phyloP scores from a whole-genome alignment of 64 coral and sea anemone genomes.

The Stichodactyla mertensii region DNA sequence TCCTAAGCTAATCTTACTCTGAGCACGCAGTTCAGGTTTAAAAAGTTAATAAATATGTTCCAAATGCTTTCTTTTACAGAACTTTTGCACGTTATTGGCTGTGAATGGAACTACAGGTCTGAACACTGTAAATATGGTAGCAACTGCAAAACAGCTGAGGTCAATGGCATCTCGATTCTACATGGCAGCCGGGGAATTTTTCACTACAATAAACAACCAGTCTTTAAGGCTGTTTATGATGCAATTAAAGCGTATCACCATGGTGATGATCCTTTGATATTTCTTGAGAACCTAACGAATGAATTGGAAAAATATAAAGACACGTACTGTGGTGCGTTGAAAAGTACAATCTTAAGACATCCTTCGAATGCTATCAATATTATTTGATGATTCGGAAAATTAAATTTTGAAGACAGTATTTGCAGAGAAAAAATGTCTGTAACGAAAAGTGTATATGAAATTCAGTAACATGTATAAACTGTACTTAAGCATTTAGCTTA shows the following conservation, averaged over 20 bases:
- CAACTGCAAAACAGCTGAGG: conserved; percentile 68
- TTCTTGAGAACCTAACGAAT: conserved; percentile 23
- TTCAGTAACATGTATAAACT: too few relatives aligned
- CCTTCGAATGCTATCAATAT: conserved; percentile 19
- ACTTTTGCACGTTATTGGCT: conserved; percentile 60
- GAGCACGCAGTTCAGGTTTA: too few relatives aligned
- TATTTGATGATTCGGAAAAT: too few relatives aligned
- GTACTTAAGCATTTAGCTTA: too few relatives aligned
- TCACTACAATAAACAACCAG: conserved; percentile 50
- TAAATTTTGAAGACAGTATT: too few relatives aligned
- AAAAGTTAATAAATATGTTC: too few relatives aligned
- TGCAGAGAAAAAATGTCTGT: too few relatives aligned
- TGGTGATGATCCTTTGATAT: conserved; percentile 26
- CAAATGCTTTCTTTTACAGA: conserved; percentile 35
- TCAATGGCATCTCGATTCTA: conserved; percentile 88
- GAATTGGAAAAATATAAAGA: conserved; percentile 22
- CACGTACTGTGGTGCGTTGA: conserved; percentile 55
- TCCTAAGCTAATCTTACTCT: too few relatives aligned
- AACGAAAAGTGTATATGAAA: too few relatives aligned
- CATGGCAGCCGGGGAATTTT: conserved; percentile 89
- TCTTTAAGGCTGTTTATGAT: conserved; percentile 77
- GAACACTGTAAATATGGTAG: conserved; percentile 94
- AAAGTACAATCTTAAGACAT: conserved; percentile 39
- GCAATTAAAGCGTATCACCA: conserved; percentile 40
- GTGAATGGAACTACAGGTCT: conserved; percentile 93